Evolutionary conservation across 2,113 vertebrate genomes (phyloP), one percentile per base, ranked within the genome.

Genomic region (Albula goreensis): DNA sequence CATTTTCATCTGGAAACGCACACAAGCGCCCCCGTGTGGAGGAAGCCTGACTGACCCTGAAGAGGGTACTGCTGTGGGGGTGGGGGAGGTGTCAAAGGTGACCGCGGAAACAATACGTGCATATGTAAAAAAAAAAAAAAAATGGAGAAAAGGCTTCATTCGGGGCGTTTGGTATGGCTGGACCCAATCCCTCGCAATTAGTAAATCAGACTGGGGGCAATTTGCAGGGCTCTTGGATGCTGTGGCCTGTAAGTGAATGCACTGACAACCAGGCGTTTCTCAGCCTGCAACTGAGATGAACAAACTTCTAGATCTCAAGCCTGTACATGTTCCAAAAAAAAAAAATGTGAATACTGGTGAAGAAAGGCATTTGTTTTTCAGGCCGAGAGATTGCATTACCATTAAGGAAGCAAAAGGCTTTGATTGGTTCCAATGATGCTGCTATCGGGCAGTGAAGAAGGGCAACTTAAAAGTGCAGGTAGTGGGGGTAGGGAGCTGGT

Each of bases 21-120:
- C 90, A 89, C 15, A 95, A 94, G 89, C 89, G 93, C 12, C 83
- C 89, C 25, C 88, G 92, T 12, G 88, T 78, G 10, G 74, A 93
- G 0, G 2, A 48, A 3, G 50, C 82, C 82, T 41, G 60, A 10
- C 53, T 19, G 41, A 41, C 56, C 78, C 49, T 63, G 85, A 85
- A 50, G 53, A 4, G 22, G 6, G 17, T 22, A 66, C 8, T 66
- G 60, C 17, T 9, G 5, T 9, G 17, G 60, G 60, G 60, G 60
- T 41, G 31, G 31, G 31, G 31, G 31, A 41, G 31, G 31, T 41
- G 31, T 66, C 60, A 66, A 66, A 66, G 60, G 60, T 66, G 31
- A 41, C 31, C 31, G 1, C 31, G 31, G 31, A 41, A 41, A 41
- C 31, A 41, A 41, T 41, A 41, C 31, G 1, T 41, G 31, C 31